These are phyloP conservation scores for Phycodurus eques DNA, from an alignment of 2,113 vertebrate genomes.

Conservation along the genomic window DNA sequence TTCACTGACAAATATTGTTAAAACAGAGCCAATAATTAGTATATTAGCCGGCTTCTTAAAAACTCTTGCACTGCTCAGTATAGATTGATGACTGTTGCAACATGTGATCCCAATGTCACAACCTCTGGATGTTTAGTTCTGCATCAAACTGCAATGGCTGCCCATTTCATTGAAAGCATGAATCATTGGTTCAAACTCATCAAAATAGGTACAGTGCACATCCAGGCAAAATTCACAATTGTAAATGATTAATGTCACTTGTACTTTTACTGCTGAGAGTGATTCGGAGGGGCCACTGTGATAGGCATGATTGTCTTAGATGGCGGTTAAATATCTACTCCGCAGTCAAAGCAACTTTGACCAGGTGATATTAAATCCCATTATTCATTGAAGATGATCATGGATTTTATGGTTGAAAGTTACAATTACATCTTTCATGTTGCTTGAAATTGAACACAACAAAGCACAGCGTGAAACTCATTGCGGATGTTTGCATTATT, in stretches of 20 bases:
- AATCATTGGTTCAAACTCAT: neutral
- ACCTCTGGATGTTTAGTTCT: no score
- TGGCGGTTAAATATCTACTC: neutral
- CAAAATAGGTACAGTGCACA: neutral
- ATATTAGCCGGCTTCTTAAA: neutral
- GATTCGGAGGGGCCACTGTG: neutral
- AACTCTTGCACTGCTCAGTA: no score
- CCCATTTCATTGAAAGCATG: neutral
- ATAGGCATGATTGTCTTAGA: neutral
- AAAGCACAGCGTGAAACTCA: neutral
- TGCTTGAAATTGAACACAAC: neutral
- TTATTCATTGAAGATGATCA: neutral
- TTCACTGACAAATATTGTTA: neutral
- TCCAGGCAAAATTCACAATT: neutral
- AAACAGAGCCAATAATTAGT: neutral
- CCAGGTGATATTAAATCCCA: neutral
- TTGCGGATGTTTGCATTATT: neutral
- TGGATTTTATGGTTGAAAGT: neutral
- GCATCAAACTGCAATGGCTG: no score
- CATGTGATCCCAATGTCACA: no score
- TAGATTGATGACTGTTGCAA: no score
- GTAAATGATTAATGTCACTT: neutral
- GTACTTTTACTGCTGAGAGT: neutral
- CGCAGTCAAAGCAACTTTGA: neutral
- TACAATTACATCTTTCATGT: neutral